Evolutionary conservation across 2,888 invertebrate species (phyloP), one percentile per base, ranked within the genome.

Genomic region (Tuta absoluta): DNA sequence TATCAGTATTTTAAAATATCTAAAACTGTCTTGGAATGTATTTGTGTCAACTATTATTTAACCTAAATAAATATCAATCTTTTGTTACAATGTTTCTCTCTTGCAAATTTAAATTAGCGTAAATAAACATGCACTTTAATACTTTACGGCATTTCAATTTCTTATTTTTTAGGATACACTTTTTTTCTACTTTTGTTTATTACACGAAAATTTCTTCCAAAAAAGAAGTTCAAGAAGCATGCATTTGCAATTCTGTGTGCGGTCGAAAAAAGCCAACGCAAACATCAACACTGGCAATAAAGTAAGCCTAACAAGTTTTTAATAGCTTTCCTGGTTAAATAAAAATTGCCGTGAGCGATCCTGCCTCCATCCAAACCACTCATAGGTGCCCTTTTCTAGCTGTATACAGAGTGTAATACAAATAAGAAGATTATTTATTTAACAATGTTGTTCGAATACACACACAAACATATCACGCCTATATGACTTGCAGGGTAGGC

Each of bases 301-400:
- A n/a, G 17, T 12, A 53, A 37, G 41, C 45, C 60, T 49, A 61
- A 48, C 48, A 61, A 48, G 21, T 48, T 49, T 24, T 60, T 49
- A 61, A 61, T 61, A 33, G 61, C 61, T 28, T 61, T 60, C 33
- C 61, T 37, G 45, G 61, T 61, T 61, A 49, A 60, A 61, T 49
- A 61, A 61, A 49, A 49, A 60, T 37, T 21, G 48, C 49, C 61
- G 61, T 28, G 48, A 49, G 49, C 61, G 33, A 56, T 56, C 17
- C 33, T n/a, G 56, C 48, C 48, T 41, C 58, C 21, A 14, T 14
- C 28, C 12, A 7, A n/a, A 7, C n/a, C 37, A 58, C 21, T 37
- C 61, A 61, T 49, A 48, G 48, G 49, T 61, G 61, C 60, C 56
- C 17, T 28, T 33, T 33, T 33, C 28, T 33, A 10, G 17, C 8